Evolutionary conservation across 2,888 invertebrate species (phyloP).

Genomic region (Clitarchus hookeri): DNA sequence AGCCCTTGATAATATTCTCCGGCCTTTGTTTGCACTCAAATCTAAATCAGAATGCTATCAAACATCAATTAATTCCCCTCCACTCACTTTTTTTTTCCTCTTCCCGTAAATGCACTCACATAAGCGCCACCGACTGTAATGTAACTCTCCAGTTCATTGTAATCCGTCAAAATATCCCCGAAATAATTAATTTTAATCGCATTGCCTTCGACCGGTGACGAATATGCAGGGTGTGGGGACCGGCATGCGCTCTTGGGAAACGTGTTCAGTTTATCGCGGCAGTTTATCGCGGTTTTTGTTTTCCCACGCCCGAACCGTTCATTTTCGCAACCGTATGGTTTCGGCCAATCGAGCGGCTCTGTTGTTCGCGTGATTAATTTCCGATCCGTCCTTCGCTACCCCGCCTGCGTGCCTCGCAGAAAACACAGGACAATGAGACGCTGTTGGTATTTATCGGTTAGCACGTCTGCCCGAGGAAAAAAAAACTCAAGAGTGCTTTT

Average conservation of each 20-base stretch:
- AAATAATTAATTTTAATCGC: slow-evolving; percentile 14
- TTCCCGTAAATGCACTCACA: neutral
- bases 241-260: neutral
- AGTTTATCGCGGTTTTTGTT: neutral
- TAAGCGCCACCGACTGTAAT: neutral
- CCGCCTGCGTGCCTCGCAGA: neutral
- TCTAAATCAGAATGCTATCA: slow-evolving; percentile 5
- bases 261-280: neutral
- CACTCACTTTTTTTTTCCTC: neutral
- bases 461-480: neutral
- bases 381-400: neutral
- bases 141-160: neutral
- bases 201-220: neutral
- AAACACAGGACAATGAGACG: neutral
- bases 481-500: too few relatives aligned
- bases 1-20: neutral
- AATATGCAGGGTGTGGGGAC: too few relatives aligned
- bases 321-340: neutral
- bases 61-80: neutral
- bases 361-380: neutral
- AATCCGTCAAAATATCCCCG: neutral
- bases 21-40: neutral
- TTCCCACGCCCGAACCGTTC: neutral
- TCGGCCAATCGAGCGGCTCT: neutral
- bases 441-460: neutral